These are phyloP conservation scores for Tyto alba DNA, from an alignment of 2,113 vertebrate species.

Conservation along the genomic window DNA sequence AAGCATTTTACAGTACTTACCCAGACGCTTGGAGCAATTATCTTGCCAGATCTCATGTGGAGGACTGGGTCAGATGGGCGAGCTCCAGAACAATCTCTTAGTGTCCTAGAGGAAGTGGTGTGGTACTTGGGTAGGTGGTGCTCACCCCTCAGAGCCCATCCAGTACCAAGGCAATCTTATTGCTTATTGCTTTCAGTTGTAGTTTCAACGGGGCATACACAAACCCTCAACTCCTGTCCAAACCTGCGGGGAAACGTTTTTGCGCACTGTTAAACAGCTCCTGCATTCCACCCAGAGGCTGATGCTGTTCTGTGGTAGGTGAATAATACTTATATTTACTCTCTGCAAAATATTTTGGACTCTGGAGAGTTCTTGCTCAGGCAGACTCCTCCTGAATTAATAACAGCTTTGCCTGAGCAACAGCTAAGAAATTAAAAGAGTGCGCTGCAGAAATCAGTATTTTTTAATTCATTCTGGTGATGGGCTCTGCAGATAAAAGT, in stretches of 20 bases:
- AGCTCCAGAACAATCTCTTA: constrained; percentile 16
- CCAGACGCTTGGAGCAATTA: constrained; percentile 32
- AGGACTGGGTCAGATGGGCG: constrained; percentile 35
- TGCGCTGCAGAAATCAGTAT: neutral
- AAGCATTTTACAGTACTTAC: constrained; percentile 63
- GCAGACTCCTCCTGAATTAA: constrained; percentile 43
- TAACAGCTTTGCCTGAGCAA: constrained; percentile 46
- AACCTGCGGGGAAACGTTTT: neutral
- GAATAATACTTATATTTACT: constrained; percentile 45
- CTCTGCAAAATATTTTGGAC: constrained; percentile 33
- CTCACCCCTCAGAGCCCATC: neutral
- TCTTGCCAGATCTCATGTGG: constrained; percentile 53
- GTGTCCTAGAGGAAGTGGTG: neutral
- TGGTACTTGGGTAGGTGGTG: neutral
- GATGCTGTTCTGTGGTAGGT: constrained; percentile 58
- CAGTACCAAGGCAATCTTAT: neutral
- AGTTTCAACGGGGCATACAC: neutral
- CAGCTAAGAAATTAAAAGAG: neutral
- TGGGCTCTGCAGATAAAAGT: neutral
- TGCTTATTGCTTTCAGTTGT: neutral
- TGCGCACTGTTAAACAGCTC: neutral
- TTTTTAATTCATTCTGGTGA: neutral
- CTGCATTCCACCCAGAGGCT: constrained; percentile 54
- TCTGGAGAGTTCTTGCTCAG: neutral
- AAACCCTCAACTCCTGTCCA: neutral